These are phyloP conservation scores for Sphenodon punctatus DNA, from an alignment of 2,797 vertebrate genomes.

Conservation along the genomic window DNA sequence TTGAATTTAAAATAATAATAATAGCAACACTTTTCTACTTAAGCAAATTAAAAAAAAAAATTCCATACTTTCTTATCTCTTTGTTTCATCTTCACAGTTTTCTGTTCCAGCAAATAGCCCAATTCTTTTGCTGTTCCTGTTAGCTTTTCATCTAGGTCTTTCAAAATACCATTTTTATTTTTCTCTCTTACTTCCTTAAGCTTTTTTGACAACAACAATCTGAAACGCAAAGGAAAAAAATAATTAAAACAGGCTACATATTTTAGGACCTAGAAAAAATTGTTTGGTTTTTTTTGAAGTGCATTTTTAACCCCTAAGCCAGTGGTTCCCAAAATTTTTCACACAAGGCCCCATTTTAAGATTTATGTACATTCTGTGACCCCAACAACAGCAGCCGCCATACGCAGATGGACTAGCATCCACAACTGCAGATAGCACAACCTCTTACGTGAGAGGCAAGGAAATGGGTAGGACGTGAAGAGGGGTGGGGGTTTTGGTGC, in stretches of 20 bases:
- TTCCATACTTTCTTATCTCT: conserved; percentile 90
- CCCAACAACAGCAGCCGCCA: too few species aligned
- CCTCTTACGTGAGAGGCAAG: too few species aligned
- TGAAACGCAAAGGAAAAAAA: conserved; percentile 67
- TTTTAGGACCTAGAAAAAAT: neutral
- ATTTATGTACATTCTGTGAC: too few species aligned
- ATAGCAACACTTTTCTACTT: neutral
- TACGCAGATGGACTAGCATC: too few species aligned
- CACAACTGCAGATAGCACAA: too few species aligned
- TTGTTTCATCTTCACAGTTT: conserved; percentile 88
- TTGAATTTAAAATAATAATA: conserved; percentile 17
- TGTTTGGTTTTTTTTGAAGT: neutral
- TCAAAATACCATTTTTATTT: conserved; percentile 75
- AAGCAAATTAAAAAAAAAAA: neutral
- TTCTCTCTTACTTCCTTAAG: conserved; percentile 81
- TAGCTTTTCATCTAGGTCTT: conserved; percentile 83
- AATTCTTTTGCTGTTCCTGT: conserved; percentile 81
- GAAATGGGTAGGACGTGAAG: too few species aligned
- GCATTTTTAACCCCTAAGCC: too few species aligned
- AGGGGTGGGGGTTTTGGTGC: too few species aligned
- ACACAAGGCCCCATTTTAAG: too few species aligned
- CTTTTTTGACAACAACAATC: conserved; percentile 85
- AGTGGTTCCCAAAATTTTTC: too few species aligned
- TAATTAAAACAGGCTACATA: neutral
- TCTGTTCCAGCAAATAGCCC: conserved; percentile 88